Base-by-base conservation (phyloP, 2,113 vertebrate species). In the Bombycilla garrulus region DNA sequence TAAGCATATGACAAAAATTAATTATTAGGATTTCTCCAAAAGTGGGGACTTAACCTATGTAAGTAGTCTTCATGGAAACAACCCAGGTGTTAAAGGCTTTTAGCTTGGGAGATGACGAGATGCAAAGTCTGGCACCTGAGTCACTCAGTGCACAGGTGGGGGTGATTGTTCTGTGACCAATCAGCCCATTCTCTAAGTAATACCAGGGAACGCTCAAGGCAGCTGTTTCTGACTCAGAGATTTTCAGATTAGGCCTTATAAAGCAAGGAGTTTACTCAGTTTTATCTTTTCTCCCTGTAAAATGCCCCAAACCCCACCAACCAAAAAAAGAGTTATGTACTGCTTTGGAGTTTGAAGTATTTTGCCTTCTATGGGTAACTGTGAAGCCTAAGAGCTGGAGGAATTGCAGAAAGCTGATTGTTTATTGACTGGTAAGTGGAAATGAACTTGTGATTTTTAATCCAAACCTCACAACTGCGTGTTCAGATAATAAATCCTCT, bases 141-240 rank as follows among this genome's bases (percentile, higher is more conserved):
- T 73, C 45, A 56, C 12, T 81, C 53, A 70, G 5, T 7, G 10
- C 42, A 23, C 70, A 80, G 73, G 0, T 60, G 61, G 42, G 16
- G 19, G 19, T 64, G 56, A 67, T 72, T 78, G 38, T 31, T 48
- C 47, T 50, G 66, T 81, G 70, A 48, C 84, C 28, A 58, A 24
- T 84, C 57, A 58, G 28, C 9, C 12, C 22, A 10, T 78, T 74
- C 26, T 17, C 64, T 28, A 48, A 10, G 29, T 31, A 38, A 47
- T 51, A 73, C 18, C 42, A 88, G 35, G 47, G 29, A 83, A 13
- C 26, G 11, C 29, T 77, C 26, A 50, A 53, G 14, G 23, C 6
- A 29, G 3, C 4, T 35, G 5, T 40, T 60, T 24, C 3, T 0
- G 28, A 28, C 4, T 22, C 3, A 69, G n/a, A 24, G 26, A 6